Conservation (phyloP, 1,140 invertebrate species). For the Drosophila equinoxialis region DNA sequence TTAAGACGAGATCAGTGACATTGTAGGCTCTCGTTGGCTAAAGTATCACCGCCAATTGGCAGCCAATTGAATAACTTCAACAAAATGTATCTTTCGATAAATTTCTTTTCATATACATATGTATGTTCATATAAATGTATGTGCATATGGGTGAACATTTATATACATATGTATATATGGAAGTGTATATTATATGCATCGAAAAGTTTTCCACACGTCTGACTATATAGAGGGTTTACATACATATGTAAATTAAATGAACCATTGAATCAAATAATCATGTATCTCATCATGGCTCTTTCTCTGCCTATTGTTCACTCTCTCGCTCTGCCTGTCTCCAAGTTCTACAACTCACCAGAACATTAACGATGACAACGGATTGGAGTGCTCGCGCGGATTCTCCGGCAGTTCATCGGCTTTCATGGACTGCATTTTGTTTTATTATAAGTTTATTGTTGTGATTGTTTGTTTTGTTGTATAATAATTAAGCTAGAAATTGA, state of each 20-base stretch:
- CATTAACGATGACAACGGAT: slow-evolving; percentile 61
- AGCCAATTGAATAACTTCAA: slow-evolving; percentile 57
- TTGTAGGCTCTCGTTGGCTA: no score
- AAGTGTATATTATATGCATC: not conserved
- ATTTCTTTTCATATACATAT: not conserved
- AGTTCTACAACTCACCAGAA: slow-evolving; percentile 58
- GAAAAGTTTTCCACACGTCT: slow-evolving; percentile 32
- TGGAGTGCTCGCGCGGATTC: slow-evolving; percentile 68
- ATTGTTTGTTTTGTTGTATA: slow-evolving; percentile 7
- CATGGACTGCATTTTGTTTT: slow-evolving; percentile 63
- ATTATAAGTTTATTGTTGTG: slow-evolving; percentile 1
- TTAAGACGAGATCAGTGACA: not conserved
- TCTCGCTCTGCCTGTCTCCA: slow-evolving; percentile 25
- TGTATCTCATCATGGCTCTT: slow-evolving; percentile 17
- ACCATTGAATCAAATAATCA: slow-evolving; percentile 66
- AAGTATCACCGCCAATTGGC: slow-evolving; percentile 25
- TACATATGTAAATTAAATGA: slow-evolving; percentile 55
- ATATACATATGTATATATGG: no score
- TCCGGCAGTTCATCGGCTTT: slow-evolving; percentile 67
- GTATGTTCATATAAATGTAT: no score
- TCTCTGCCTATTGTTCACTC: no score
- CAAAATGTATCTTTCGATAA: slow-evolving; percentile 18
- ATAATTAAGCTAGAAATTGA: slow-evolving; percentile 7
- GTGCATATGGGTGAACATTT: no score
- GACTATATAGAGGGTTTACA: slow-evolving; percentile 9